Base-by-base conservation (phyloP, 1,140 invertebrate genomes). In the Papilio polytes region DNA sequence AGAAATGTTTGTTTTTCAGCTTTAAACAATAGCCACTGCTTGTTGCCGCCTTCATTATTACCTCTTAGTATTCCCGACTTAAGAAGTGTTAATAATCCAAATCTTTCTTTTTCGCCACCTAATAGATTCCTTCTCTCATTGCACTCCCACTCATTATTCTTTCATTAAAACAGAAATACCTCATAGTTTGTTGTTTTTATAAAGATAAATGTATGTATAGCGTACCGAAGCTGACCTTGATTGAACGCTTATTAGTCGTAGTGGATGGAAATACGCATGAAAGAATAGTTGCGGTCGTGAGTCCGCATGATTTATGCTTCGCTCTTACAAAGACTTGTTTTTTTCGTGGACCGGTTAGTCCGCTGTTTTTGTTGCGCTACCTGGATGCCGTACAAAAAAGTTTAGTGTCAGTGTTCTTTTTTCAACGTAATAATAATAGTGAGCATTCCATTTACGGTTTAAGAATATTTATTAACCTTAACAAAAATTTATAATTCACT, bases 1-100 rank as follows among this genome's bases (percentile, higher is more conserved):
- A 92, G 91, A 94, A 94, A 91, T 94, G 92, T 94, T 94, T 94
- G 93, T 95, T 94, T 93, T 94, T 93, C 88, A 91, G 82, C 85
- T 86, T 88, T 83, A 89, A 87, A 94, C 92, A 94, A 94, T 93
- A 87, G 89, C 84, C 87, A 85, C 85, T 91, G 84, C 88, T 92
- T 88, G 91, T 91, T 87, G 84, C 86, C 86, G 85, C 89, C 88
- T 91, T 92, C 87, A 89, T 93, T 92, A 94, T 89, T 90, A 87
- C 87, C 86, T 91, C 82, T 85, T 86, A 86, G 85, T 80, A 86
- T 85, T 86, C 76, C 81, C 81, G 81, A 84, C 87, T 88, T 89
- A 82, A 88, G 85, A 86, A 88, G 87, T 87, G 85, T 91, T 90
- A 88, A 87, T 88, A 86, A 87, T 82, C 79, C 77, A 80, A 78